phyloP scores from a whole-genome alignment of 2,113 vertebrate species.

The Apeltes quadracus region DNA sequence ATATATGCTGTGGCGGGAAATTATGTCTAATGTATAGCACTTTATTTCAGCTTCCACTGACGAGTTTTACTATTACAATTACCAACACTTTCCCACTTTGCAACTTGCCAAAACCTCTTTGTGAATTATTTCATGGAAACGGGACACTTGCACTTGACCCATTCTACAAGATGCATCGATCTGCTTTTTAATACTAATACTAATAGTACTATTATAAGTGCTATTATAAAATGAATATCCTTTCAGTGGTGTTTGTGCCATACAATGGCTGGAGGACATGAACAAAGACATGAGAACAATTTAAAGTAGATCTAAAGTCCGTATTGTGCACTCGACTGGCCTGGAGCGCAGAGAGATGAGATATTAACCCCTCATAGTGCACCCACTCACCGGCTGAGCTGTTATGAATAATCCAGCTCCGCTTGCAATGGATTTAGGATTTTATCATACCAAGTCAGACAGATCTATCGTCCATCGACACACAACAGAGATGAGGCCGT shows the following conservation, averaged over 20 bases:
- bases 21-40: conserved; percentile 7
- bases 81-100: not conserved
- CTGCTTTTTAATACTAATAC: not conserved
- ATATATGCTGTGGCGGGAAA: conserved; percentile 18
- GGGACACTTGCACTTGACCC: not conserved
- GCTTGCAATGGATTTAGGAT: no score
- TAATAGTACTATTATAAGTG: no score
- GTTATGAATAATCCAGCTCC: conserved; percentile 24
- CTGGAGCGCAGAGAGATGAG: conserved; percentile 15
- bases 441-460: no score
- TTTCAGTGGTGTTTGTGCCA: not conserved
- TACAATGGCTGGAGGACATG: no score
- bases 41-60: conserved; percentile 16
- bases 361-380: conserved; percentile 23
- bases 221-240: no score
- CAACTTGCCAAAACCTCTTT: not conserved
- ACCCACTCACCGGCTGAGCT: conserved; percentile 8
- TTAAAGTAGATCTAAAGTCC: no score
- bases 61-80: not conserved
- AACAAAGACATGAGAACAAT: not conserved
- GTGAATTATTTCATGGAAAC: not conserved
- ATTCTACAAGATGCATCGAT: not conserved
- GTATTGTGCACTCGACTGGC: not conserved
- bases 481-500: not conserved
- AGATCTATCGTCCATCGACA: not conserved